Conservation (phyloP, 2,888 invertebrate genomes). For the Volucella zonaria region DNA sequence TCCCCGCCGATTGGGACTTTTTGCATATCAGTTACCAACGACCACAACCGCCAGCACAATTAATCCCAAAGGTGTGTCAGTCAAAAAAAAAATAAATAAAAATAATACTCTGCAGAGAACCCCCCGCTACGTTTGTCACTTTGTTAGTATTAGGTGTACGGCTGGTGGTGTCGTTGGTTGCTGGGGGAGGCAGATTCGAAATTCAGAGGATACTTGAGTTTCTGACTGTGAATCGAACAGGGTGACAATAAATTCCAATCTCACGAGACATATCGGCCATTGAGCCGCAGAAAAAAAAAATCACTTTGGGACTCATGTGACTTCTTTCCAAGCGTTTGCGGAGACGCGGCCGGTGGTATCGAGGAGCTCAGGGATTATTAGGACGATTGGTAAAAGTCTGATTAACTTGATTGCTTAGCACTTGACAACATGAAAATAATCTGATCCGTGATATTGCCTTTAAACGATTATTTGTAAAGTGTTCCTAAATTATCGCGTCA, state of each 20-base stretch:
- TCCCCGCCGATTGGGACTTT: conserved; percentile 10
- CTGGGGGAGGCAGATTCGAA: conserved; percentile 3
- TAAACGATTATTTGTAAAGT: too few species aligned
- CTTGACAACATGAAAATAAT: too few species aligned
- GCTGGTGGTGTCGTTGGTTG: background rate
- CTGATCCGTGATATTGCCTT: too few species aligned
- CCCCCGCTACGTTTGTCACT: conserved; percentile 48
- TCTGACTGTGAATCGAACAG: conserved; percentile 32
- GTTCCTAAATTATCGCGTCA: too few species aligned
- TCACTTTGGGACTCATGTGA: too few species aligned
- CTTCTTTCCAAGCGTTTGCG: too few species aligned
- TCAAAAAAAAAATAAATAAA: conserved; percentile 27
- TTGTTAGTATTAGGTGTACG: background rate
- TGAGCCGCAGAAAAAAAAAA: conserved; percentile 46
- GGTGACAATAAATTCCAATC: conserved; percentile 60
- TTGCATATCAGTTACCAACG: conserved; percentile 61
- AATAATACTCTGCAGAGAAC: background rate
- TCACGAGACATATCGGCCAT: conserved; percentile 61
- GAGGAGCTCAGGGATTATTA: too few species aligned
- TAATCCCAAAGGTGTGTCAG: conserved; percentile 63
- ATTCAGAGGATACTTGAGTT: conserved; percentile 7
- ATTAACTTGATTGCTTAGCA: too few species aligned
- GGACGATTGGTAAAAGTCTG: too few species aligned
- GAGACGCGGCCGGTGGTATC: too few species aligned
- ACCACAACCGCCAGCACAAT: conserved; percentile 20